Base-by-base conservation (phyloP, 2,888 invertebrate species). In the Zhengitettix transpicula region DNA sequence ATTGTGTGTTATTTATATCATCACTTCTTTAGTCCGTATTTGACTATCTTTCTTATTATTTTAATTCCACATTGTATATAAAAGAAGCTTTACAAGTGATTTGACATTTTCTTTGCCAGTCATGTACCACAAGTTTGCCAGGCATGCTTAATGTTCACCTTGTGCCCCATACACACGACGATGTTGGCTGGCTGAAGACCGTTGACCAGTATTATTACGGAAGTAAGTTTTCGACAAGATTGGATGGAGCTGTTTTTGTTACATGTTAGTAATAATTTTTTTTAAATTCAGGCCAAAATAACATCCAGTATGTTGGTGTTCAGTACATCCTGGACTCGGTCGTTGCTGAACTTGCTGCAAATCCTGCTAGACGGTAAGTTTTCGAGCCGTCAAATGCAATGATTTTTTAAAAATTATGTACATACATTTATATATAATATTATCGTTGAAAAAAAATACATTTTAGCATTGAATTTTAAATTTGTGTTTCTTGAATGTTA, bases 141-240 rank as follows among this genome's bases (percentile, higher is more conserved):
- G 80, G 79, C 1, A 78, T 81, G 68, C 71, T 93, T 17, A 93
- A 93, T 69, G 85, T 93, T 0, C 93, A 93, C 69, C 74, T 93
- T 0, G 81, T 57, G 15, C 82, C 94, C 0, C 96, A 96, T 69
- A 88, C 92, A 0, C 95, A 96, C 68, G 91, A 95, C 68, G 96
- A 96, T 69, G 91, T 93, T 1, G 96, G 96, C 44, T 96, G 95
- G 94, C 72, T 94, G 55, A 91, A 93, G 73, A 96, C 94, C 0
- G 87, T 93, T 0, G 94, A 96, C 69, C 90, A 94, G 70, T 96
- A 96, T 69, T 96, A 86, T 68, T 93, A 86, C 70, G 89, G 89
- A 65, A 83, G 87, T 83, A 70, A 80, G 78, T 78, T 60, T 40
- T 58, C 0, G 12, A 40, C 41, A 5, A 28, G 28, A n/a, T 28